These are phyloP conservation scores for Volucella bombylans DNA, from an alignment of 2,888 invertebrate species.

Conservation along the genomic window DNA sequence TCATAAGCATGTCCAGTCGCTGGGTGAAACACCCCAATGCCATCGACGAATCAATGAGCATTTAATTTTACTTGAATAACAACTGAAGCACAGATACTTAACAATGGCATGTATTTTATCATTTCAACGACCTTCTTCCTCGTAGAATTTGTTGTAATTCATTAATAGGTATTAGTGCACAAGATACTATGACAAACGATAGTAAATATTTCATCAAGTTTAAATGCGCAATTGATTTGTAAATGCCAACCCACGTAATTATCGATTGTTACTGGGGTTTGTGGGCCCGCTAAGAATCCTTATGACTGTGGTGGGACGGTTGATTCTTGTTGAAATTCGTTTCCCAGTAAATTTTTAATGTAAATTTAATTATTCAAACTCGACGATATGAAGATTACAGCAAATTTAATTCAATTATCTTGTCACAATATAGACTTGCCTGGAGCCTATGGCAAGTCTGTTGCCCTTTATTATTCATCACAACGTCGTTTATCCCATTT, in stretches of 20 bases:
- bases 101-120: too few species aligned
- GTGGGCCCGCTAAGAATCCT: background rate
- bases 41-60: too few species aligned
- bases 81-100: too few species aligned
- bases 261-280: slow-evolving; percentile 29
- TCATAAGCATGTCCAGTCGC: too few species aligned
- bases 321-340: background rate
- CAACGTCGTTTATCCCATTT: background rate
- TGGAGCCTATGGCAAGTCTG: background rate
- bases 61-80: too few species aligned
- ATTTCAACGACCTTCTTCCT: too few species aligned
- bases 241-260: slow-evolving; percentile 36
- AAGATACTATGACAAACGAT: slow-evolving; percentile 11
- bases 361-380: slow-evolving; percentile 22
- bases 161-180: background rate
- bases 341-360: slow-evolving; percentile 26
- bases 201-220: slow-evolving; percentile 36
- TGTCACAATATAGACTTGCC: background rate
- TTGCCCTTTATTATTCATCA: background rate
- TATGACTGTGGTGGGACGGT: background rate
- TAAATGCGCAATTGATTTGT: slow-evolving; percentile 47
- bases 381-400: background rate
- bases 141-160: too few species aligned
- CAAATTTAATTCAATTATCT: slow-evolving; percentile 31
- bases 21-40: too few species aligned